These are phyloP conservation scores for Hycleus cichorii DNA, from an alignment of 1,140 invertebrate genomes.

Conservation along the genomic window DNA sequence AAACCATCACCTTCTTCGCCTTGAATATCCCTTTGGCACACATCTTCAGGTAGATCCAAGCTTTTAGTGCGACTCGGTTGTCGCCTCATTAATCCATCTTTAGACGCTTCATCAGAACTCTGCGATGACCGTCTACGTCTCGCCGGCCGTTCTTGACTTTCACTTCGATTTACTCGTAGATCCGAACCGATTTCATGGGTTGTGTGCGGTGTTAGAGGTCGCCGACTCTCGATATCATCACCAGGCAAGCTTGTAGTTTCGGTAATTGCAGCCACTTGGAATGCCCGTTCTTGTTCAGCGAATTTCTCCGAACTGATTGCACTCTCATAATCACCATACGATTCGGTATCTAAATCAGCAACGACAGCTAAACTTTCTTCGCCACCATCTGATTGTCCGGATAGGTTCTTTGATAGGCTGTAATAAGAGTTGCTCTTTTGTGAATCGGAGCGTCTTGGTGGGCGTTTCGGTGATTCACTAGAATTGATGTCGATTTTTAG, in stretches of 20 bases:
- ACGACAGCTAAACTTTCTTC: constrained; percentile 42
- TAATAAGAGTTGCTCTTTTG: constrained; percentile 44
- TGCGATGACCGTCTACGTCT: constrained; percentile 42
- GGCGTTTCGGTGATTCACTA: constrained; percentile 39
- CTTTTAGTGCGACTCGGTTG: constrained; percentile 34
- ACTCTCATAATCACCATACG: constrained; percentile 50
- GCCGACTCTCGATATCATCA: constrained; percentile 25
- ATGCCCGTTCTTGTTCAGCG: constrained; percentile 35
- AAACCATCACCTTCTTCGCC: constrained; percentile 48
- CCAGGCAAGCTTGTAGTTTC: constrained; percentile 36
- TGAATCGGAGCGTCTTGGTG: constrained; percentile 47
- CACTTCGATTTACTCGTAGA: constrained; percentile 39
- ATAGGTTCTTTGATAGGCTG: constrained; percentile 36
- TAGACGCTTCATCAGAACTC: constrained; percentile 40
- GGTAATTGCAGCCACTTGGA: constrained; percentile 36
- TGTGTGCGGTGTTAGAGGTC: constrained; percentile 35
- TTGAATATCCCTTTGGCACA: constrained; percentile 41
- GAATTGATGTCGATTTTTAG: constrained; percentile 38
- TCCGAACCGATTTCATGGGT: constrained; percentile 41
- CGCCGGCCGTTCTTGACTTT: constrained; percentile 38
- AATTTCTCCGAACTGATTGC: constrained; percentile 49
- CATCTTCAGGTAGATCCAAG: constrained; percentile 30
- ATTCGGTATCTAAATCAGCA: constrained; percentile 40
- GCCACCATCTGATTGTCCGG: constrained; percentile 38
- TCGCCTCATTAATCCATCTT: constrained; percentile 36